Evolutionary conservation across 2,113 vertebrate genomes (phyloP), one percentile per base, ranked within the genome.

Genomic region (Otocyon megalotis): DNA sequence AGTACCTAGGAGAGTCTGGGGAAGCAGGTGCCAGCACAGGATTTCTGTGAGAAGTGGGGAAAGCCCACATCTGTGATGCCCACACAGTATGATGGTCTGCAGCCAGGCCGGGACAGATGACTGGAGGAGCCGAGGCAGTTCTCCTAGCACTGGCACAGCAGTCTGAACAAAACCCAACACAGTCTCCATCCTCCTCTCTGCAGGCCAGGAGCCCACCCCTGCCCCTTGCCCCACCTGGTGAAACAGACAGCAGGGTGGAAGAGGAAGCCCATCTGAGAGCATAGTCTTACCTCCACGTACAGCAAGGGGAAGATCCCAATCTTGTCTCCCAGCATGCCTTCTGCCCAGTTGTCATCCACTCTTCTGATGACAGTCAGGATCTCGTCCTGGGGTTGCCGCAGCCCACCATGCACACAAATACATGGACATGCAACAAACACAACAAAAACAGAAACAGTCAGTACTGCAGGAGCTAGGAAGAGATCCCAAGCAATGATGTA

Each of bases 341-440:
- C 99, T 10, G 99, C 99, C 99, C 99, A 99, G 98, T 99, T 99
- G 97, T 99, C 99, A 96, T 99, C 99, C 98, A 99, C 99, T 98
- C 99, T 99, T 96, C 99, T 99, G 98, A 99, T 99, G 97, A 99
- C 99, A 0, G 99, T 99, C 97, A 99, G 98, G 96, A 99, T 99
- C 98, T 99, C 99, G 98, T 99, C 99, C 99, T 99, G 98, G 96
- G 98, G 97, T 67, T 37, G 97, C 94, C 93, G 17, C 63, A 88
- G 72, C n/a, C 97, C 71, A 72, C 76, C 53, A 26, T 0, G 54
- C 65, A 22, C 63, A 93, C 8, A 32, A 85, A 65, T 79, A 88
- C 91, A 24, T 0, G 3, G 32, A 94, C 28, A 65, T 0, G 48
- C 0, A 19, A 80, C 43, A 43, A 72, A 65, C 0, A 71, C 0